phyloP scores from a whole-genome alignment of 1,140 invertebrate species.

The Papilio helenus region DNA sequence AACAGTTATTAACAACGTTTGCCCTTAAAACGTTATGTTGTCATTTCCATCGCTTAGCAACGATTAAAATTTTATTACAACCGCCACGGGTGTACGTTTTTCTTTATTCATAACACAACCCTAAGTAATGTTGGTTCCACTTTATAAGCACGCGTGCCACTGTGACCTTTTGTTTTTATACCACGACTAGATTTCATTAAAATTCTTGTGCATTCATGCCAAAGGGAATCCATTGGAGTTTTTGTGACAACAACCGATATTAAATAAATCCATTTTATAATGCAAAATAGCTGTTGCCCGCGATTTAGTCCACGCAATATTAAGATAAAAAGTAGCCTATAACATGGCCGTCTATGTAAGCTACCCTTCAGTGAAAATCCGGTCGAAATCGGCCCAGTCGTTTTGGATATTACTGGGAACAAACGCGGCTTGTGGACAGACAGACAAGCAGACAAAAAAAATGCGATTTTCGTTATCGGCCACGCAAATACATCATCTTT shows the following conservation, averaged over 20 bases:
- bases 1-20: not conserved
- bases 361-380: too few species aligned
- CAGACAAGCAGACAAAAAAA: too few species aligned
- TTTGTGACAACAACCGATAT: not conserved
- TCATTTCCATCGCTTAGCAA: constrained; percentile 20
- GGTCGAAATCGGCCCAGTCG: too few species aligned
- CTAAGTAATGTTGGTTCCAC: constrained; percentile 44
- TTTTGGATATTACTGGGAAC: too few species aligned
- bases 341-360: too few species aligned
- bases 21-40: constrained; percentile 10
- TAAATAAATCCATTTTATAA: too few species aligned
- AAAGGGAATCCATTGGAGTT: constrained; percentile 19
- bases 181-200: constrained; percentile 52
- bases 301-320: too few species aligned
- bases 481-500: too few species aligned
- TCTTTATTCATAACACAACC: constrained; percentile 39
- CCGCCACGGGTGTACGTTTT: constrained; percentile 13
- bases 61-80: constrained; percentile 14
- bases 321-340: too few species aligned
- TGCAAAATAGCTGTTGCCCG: too few species aligned
- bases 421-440: too few species aligned
- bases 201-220: constrained; percentile 47
- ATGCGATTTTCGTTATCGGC: too few species aligned
- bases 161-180: constrained; percentile 56
- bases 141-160: constrained; percentile 49